Conservation (phyloP, 2,888 invertebrate genomes). For the Athrips mouffetella region DNA sequence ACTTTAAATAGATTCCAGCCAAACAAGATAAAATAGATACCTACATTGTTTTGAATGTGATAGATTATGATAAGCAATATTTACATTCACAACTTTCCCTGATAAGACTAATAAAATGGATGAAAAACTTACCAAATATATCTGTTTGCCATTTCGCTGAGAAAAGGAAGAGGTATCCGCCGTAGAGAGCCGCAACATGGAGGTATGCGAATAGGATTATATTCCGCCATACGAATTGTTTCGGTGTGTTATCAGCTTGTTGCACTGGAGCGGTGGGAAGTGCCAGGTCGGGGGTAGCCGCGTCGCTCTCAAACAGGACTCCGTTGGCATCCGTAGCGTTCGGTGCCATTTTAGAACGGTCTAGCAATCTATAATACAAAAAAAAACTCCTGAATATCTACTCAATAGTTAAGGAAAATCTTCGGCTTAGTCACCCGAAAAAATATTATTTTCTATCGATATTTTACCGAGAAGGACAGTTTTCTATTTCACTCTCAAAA, state of each 20-base stretch:
- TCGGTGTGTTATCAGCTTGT: conserved; percentile 75
- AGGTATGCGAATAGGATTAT: conserved; percentile 87
- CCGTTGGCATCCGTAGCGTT: conserved; percentile 64
- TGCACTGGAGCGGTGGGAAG: conserved; percentile 54
- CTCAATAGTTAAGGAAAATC: background rate
- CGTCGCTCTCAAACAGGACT: conserved; percentile 69
- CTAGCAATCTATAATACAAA: conserved; percentile 33
- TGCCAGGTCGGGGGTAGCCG: conserved; percentile 65
- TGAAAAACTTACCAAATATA: conserved; percentile 81
- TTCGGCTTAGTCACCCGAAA: background rate
- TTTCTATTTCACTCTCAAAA: conserved; percentile 33
- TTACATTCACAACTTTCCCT: background rate
- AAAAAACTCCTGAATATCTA: background rate
- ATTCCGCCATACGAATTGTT: conserved; percentile 88
- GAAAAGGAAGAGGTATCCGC: conserved; percentile 83
- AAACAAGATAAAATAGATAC: too few relatives aligned
- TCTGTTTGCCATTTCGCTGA: conserved; percentile 86
- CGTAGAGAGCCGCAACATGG: conserved; percentile 86
- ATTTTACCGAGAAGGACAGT: conserved; percentile 32
- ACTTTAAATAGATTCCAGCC: too few relatives aligned
- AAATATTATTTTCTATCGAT: background rate
- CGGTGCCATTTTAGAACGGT: conserved; percentile 58
- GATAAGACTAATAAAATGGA: background rate
- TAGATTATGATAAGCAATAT: conserved; percentile 10
- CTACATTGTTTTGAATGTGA: too few relatives aligned